Conservation (phyloP, 2,113 vertebrate species). For the Leptodactylus fuscus region DNA sequence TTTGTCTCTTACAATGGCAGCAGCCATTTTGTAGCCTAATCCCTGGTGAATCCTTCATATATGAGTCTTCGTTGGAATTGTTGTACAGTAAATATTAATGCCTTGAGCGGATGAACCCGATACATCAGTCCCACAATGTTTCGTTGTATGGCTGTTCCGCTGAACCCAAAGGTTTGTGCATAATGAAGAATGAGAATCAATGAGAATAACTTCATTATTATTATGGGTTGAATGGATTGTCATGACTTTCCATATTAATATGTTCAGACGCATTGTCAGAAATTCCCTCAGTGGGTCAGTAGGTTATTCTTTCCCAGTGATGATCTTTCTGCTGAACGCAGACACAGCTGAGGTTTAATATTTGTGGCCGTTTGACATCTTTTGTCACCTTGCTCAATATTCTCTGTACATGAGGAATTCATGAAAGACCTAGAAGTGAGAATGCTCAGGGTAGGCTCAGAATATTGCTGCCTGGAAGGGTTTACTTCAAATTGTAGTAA, state of each 20-base stretch:
- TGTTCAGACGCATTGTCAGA: neutral
- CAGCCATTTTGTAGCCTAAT: neutral
- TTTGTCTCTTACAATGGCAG: neutral
- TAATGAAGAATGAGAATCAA: neutral
- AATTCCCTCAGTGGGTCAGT: slow-evolving; percentile 28
- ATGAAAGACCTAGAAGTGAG: slow-evolving; percentile 48
- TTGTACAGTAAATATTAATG: neutral
- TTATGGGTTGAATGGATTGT: neutral
- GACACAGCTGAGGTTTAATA: slow-evolving; percentile 53
- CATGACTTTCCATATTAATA: slow-evolving; percentile 39
- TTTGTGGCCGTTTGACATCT: slow-evolving; percentile 53
- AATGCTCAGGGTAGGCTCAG: neutral
- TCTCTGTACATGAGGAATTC: slow-evolving; percentile 61
- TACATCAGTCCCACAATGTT: neutral
- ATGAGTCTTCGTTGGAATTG: neutral
- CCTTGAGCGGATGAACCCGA: neutral
- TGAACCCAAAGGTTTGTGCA: neutral
- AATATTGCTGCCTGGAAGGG: slow-evolving; percentile 64
- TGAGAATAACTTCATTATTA: neutral
- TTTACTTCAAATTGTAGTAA: slow-evolving; percentile 56
- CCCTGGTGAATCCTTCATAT: neutral
- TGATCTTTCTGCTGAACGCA: neutral
- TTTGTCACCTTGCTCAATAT: slow-evolving; percentile 60
- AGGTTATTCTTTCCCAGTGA: slow-evolving; percentile 1
- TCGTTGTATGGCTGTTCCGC: too few relatives aligned